Conservation (phyloP, 2,113 vertebrate genomes). For the Empidonax alnorum region DNA sequence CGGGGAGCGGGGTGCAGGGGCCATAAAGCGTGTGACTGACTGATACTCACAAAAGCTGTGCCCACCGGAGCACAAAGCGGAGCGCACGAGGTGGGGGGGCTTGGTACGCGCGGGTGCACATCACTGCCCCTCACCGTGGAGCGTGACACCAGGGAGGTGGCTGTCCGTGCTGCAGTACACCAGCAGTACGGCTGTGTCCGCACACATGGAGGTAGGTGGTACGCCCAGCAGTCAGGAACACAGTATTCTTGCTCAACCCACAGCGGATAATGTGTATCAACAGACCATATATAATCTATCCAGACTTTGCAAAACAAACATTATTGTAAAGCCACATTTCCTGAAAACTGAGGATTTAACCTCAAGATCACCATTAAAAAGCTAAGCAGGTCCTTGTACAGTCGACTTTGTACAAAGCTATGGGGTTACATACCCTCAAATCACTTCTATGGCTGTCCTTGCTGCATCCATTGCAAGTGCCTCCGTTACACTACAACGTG, state of each 20-base stretch:
- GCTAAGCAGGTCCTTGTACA: background rate
- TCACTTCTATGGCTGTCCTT: no score
- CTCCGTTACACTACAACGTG: accelerated
- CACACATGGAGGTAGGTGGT: accelerated
- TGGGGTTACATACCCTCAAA: background rate
- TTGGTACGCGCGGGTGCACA: background rate
- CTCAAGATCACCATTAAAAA: background rate
- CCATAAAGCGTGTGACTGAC: accelerated
- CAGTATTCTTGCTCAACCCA: accelerated
- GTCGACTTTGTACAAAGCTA: background rate
- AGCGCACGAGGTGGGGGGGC: background rate
- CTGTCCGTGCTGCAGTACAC: accelerated
- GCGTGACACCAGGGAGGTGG: background rate
- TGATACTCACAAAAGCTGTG: background rate
- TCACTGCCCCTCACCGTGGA: accelerated
- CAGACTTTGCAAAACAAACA: background rate
- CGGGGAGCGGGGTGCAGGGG: background rate
- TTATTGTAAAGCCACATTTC: background rate
- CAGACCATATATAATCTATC: accelerated
- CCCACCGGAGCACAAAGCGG: background rate
- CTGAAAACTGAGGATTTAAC: background rate
- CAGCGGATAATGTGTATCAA: accelerated
- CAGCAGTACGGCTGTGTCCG: background rate
- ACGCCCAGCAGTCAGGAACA: background rate
- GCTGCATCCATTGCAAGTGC: background rate